Evolutionary conservation across 1,140 invertebrate species (phyloP).

Genomic region (Coenobita brevimanus): DNA sequence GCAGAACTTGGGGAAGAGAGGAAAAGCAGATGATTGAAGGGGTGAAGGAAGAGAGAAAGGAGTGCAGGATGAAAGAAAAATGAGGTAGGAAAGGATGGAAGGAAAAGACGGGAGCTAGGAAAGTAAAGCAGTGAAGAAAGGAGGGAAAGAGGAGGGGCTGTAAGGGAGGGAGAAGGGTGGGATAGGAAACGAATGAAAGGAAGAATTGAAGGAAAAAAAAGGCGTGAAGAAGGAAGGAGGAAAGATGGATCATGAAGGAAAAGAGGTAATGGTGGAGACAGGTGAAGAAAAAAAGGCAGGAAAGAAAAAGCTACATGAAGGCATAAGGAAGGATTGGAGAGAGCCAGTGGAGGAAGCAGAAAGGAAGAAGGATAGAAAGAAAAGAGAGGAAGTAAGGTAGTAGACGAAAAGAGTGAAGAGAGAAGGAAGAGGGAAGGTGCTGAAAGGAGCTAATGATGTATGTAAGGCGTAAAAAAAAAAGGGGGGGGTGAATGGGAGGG

Average conservation of each 20-base stretch:
- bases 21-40: background rate
- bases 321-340: too few relatives aligned
- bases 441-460: background rate
- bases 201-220: background rate
- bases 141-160: background rate
- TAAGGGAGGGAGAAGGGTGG: background rate
- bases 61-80: background rate
- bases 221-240: background rate
- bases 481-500: too few relatives aligned
- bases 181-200: too few relatives aligned
- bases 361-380: too few relatives aligned
- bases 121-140: background rate
- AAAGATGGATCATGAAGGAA: background rate
- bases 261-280: background rate
- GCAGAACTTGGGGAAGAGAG: too few relatives aligned
- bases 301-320: too few relatives aligned
- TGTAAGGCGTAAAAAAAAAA: too few relatives aligned
- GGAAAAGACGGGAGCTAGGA: background rate
- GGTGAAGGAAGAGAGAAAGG: background rate
- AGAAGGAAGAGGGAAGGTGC: background rate
- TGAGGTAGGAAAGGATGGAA: background rate
- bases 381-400: too few relatives aligned
- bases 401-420: too few relatives aligned
- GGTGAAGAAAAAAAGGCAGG: background rate
- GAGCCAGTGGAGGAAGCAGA: background rate